Conservation (phyloP, 2,797 vertebrate genomes). For the Leptodactylus fallax region DNA sequence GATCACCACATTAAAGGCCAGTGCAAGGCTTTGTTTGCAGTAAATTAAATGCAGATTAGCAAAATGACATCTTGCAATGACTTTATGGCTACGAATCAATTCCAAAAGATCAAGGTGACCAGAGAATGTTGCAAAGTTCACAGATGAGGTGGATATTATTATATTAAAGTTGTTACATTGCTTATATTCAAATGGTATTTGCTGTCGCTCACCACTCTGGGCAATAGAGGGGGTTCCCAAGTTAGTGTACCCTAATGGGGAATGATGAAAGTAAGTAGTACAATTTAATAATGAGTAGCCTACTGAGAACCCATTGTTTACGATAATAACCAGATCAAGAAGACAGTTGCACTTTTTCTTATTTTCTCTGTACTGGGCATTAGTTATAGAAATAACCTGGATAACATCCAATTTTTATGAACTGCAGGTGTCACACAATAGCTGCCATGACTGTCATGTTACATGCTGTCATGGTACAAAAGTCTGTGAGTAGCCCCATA, state of each 20-base stretch:
- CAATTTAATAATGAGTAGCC: too few species aligned
- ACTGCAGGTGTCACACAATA: too few species aligned
- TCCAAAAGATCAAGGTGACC: constrained; percentile 16
- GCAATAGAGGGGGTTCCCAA: neutral
- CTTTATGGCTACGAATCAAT: constrained; percentile 44
- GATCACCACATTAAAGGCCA: constrained; percentile 38
- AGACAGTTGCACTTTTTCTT: too few species aligned
- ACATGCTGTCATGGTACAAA: too few species aligned
- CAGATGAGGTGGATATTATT: neutral
- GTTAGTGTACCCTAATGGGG: neutral
- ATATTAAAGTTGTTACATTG: neutral
- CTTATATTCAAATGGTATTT: neutral
- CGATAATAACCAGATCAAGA: too few species aligned
- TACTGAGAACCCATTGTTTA: too few species aligned
- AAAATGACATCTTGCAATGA: constrained; percentile 37
- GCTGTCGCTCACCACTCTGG: neutral
- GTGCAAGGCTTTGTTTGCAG: constrained; percentile 24
- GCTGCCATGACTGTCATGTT: too few species aligned
- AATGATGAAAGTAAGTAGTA: too few species aligned
- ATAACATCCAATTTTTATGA: too few species aligned
- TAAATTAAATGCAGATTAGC: constrained; percentile 55
- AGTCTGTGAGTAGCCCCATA: too few species aligned
- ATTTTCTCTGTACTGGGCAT: too few species aligned
- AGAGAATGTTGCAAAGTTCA: neutral
- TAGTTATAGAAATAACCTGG: too few species aligned